phyloP scores from a whole-genome alignment of 2,113 vertebrate species.

The Orthonyx spaldingii region DNA sequence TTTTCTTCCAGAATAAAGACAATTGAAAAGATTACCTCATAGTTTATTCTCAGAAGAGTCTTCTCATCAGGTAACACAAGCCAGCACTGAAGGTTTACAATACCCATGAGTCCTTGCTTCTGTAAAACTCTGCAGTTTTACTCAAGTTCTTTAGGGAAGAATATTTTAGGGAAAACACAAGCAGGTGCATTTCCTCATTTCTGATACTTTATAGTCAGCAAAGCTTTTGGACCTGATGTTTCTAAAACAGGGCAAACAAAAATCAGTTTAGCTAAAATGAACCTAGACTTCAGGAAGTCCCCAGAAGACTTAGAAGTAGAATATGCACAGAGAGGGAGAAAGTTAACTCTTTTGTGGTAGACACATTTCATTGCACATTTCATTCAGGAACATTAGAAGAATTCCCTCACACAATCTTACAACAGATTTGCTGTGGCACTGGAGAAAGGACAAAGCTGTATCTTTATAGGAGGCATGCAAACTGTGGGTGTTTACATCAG shows the following conservation, averaged over 20 bases:
- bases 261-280: not conserved
- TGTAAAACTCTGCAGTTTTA: not conserved
- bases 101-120: not conserved
- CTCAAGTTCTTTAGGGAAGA: not conserved
- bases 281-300: not conserved
- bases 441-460: not conserved
- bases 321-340: not conserved
- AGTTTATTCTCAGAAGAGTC: not conserved
- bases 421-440: not conserved
- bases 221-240: not conserved
- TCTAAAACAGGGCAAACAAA: not conserved
- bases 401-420: not conserved
- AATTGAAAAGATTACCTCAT: not conserved
- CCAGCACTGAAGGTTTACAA: not conserved
- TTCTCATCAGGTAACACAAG: not conserved
- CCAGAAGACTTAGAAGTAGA: not conserved
- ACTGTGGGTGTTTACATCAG: not conserved
- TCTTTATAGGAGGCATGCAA: not conserved
- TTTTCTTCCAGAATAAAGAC: not conserved
- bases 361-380: rapidly evolving
- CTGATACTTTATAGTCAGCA: not conserved
- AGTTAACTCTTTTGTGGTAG: not conserved
- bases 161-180: not conserved
- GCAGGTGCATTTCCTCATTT: not conserved
- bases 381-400: not conserved